Evolutionary conservation across 2,113 vertebrate species (phyloP).

Genomic region (Sorex araneus): DNA sequence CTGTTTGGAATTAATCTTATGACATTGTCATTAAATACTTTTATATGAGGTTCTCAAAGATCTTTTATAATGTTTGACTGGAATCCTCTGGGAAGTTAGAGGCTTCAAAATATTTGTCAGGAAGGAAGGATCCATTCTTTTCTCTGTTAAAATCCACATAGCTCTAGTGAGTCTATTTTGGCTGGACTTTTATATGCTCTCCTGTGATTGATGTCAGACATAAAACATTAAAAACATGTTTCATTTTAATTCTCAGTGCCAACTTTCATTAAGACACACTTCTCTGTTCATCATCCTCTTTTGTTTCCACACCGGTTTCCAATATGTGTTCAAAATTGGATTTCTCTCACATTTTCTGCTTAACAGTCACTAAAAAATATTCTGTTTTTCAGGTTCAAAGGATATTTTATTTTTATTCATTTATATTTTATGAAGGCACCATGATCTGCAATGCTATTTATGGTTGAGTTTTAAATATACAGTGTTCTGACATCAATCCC

Average conservation of each 20-base stretch:
- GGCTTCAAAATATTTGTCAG: neutral
- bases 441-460: too few species aligned
- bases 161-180: neutral
- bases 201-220: neutral
- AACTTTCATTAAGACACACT: slow-evolving; percentile 13
- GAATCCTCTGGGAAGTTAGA: neutral
- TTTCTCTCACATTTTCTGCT: slow-evolving; percentile 24
- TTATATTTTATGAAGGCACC: too few species aligned
- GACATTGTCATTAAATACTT: neutral
- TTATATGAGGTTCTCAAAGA: neutral
- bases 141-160: neutral
- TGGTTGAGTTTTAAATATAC: too few species aligned
- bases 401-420: too few species aligned
- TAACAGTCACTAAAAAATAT: neutral
- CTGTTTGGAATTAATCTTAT: neutral
- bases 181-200: neutral
- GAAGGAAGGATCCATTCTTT: neutral
- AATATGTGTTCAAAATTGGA: neutral
- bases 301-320: slow-evolving; percentile 5
- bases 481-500: too few species aligned
- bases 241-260: neutral
- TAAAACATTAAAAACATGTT: neutral
- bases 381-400: too few species aligned
- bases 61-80: neutral
- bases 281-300: neutral